Conservation (phyloP, 2,888 invertebrate species). For the Notodonta dromedarius region DNA sequence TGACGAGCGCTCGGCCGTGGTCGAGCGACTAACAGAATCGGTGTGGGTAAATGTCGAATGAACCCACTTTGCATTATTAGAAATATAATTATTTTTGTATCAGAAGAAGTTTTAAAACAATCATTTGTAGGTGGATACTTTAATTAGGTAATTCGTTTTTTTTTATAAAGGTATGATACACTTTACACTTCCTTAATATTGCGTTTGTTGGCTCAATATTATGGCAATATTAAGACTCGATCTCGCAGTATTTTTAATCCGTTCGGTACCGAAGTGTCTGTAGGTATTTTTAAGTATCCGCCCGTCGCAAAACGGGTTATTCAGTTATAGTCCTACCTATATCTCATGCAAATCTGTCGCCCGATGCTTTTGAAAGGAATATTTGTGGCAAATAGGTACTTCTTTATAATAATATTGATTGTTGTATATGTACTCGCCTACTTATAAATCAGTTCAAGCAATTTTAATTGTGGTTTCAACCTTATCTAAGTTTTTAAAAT, state of each 20-base stretch:
- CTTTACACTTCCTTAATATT: too few relatives aligned
- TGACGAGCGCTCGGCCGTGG: slow-evolving; percentile 63
- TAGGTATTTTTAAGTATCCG: slow-evolving; percentile 6
- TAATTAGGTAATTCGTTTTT: too few relatives aligned
- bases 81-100: slow-evolving; percentile 53
- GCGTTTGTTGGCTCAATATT: neutral
- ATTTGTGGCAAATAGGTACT: too few relatives aligned
- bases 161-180: too few relatives aligned
- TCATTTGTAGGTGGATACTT: neutral
- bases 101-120: slow-evolving; percentile 30
- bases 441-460: too few relatives aligned
- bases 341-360: slow-evolving; percentile 11
- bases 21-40: slow-evolving; percentile 52
- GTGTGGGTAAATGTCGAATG: slow-evolving; percentile 68
- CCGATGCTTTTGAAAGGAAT: neutral
- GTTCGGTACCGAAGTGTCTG: neutral
- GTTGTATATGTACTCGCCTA: too few relatives aligned
- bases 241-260: neutral
- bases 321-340: slow-evolving; percentile 7
- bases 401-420: too few relatives aligned
- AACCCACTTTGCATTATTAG: slow-evolving; percentile 70
- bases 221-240: neutral
- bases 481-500: too few relatives aligned
- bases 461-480: too few relatives aligned
- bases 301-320: slow-evolving; percentile 17